Conservation (phyloP, 2,113 vertebrate species). For the Anser cygnoides region DNA sequence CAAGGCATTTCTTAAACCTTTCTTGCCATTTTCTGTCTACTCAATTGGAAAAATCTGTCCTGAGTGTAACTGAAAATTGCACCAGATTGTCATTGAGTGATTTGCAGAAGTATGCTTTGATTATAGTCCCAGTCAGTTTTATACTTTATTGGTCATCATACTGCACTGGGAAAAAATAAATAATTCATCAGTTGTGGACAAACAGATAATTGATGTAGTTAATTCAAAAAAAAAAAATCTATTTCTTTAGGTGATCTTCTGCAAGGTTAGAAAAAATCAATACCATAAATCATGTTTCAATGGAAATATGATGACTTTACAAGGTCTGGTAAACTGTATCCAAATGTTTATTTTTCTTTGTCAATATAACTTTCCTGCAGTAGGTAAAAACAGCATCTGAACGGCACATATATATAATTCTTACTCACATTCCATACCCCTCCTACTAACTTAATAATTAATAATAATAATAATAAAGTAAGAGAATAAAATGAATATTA, state of each 20-base stretch:
- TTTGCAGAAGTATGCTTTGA: constrained; percentile 64
- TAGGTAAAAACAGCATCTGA: background rate
- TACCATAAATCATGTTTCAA: constrained; percentile 51
- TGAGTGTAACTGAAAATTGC: constrained; percentile 67
- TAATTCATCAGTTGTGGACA: constrained; percentile 43
- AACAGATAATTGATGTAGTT: constrained; percentile 65
- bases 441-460: background rate
- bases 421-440: background rate
- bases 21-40: constrained; percentile 55
- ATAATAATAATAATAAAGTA: background rate
- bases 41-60: constrained; percentile 64
- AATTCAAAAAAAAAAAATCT: constrained; percentile 52
- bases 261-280: constrained; percentile 64
- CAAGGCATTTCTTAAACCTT: constrained; percentile 63
- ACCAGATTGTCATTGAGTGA: constrained; percentile 64
- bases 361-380: background rate
- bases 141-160: constrained; percentile 39
- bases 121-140: constrained; percentile 54
- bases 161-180: constrained; percentile 46
- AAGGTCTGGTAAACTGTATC: constrained; percentile 24
- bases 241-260: constrained; percentile 49
- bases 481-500: background rate
- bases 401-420: background rate
- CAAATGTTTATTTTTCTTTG: constrained; percentile 58
- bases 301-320: constrained; percentile 55